Conservation (phyloP, 1,140 invertebrate genomes). For the Tribolium castaneum region DNA sequence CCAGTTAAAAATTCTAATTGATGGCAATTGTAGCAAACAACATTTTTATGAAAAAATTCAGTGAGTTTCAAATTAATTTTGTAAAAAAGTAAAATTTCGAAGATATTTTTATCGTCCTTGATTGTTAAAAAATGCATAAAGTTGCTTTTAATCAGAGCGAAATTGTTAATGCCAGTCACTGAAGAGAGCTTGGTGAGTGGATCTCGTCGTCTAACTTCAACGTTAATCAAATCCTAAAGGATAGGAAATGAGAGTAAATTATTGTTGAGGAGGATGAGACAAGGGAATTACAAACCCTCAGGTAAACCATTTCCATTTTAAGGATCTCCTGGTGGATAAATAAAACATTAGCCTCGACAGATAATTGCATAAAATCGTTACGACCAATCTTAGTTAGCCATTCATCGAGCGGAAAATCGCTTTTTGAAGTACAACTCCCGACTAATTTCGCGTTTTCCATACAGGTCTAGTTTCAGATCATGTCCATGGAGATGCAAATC, state of each 20-base stretch:
- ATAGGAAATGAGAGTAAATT: conserved; percentile 34
- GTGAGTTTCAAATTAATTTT: too few relatives aligned
- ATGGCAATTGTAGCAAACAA: too few relatives aligned
- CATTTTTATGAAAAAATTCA: too few relatives aligned
- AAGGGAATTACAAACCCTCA: conserved; percentile 27
- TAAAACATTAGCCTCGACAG: background rate
- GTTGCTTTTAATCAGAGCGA: too few relatives aligned
- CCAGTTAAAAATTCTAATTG: too few relatives aligned
- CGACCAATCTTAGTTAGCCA: background rate
- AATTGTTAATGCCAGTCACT: background rate
- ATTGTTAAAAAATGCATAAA: too few relatives aligned
- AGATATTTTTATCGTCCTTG: too few relatives aligned
- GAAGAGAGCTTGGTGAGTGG: background rate
- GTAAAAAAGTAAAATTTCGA: too few relatives aligned
- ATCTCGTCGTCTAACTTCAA: background rate
- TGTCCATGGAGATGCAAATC: background rate
- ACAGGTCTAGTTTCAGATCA: background rate
- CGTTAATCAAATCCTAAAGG: conserved; percentile 32
- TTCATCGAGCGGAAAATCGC: too few relatives aligned
- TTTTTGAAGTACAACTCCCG: too few relatives aligned
- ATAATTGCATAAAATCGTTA: background rate
- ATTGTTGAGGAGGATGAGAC: conserved; percentile 9
- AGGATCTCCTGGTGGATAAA: conserved; percentile 1
- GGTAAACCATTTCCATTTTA: conserved; percentile 14
- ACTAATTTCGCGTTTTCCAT: too few relatives aligned